Conservation (phyloP, 2,888 invertebrate species). For the Liodrosophila aerea region DNA sequence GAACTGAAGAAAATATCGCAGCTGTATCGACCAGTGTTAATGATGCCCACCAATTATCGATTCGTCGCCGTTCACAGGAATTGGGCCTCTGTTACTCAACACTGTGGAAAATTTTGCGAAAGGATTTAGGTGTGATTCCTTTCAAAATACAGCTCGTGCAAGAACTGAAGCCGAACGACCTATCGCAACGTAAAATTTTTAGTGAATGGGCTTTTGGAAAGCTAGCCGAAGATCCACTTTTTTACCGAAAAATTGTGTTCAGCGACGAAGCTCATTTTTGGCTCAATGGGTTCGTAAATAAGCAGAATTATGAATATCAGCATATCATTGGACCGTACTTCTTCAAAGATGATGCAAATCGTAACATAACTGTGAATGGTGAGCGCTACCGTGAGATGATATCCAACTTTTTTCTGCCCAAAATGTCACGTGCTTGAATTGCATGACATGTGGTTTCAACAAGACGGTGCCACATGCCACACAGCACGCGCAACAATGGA, state of each 20-base stretch:
- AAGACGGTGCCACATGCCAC: background rate
- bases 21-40: background rate
- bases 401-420: too few relatives aligned
- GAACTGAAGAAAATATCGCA: background rate
- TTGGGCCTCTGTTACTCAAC: too few relatives aligned
- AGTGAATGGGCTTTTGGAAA: too few relatives aligned
- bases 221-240: too few relatives aligned
- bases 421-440: background rate
- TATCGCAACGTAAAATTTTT: too few relatives aligned
- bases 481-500: background rate
- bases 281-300: background rate
- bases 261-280: background rate
- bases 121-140: background rate
- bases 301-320: background rate
- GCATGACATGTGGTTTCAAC: background rate
- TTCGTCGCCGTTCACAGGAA: background rate
- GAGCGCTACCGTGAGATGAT: constrained; percentile 1
- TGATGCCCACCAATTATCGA: too few relatives aligned
- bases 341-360: background rate
- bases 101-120: background rate
- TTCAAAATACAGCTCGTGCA: background rate
- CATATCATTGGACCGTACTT: too few relatives aligned
- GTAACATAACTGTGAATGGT: too few relatives aligned
- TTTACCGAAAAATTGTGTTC: background rate
- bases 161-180: background rate